Evolutionary conservation across 2,797 vertebrate species (phyloP).

Genomic region (Heliangelus exortis): DNA sequence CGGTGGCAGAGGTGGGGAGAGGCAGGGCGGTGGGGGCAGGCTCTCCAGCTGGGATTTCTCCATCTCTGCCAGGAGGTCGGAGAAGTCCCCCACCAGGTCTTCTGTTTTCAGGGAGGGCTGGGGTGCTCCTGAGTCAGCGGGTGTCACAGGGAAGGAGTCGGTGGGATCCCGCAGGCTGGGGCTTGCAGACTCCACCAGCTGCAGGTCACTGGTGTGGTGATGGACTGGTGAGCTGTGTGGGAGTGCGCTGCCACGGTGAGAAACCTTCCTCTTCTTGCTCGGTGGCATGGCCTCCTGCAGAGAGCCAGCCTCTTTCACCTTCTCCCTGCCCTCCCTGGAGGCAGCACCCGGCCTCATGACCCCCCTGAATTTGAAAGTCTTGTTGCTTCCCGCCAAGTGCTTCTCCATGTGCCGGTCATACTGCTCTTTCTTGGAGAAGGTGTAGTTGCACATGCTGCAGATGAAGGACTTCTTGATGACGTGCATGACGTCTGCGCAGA

Average conservation of each 20-base stretch:
- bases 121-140: constrained; percentile 43
- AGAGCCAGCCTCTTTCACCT: constrained; percentile 53
- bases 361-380: constrained; percentile 91
- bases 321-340: constrained; percentile 49
- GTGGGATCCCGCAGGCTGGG: constrained; percentile 60
- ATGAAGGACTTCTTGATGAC: constrained; percentile 97
- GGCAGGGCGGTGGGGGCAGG: constrained; percentile 67
- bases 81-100: constrained; percentile 80
- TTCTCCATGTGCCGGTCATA: constrained; percentile 99
- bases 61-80: constrained; percentile 74
- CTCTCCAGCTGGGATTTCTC: constrained; percentile 69
- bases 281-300: constrained; percentile 65
- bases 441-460: constrained; percentile 99
- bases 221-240: constrained; percentile 61
- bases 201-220: constrained; percentile 63
- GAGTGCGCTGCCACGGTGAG: constrained; percentile 66
- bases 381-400: constrained; percentile 87
- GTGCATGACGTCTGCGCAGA: constrained; percentile 96
- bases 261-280: constrained; percentile 83
- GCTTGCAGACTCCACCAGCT: constrained; percentile 61
- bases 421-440: constrained; percentile 98
- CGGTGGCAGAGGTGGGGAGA: constrained; percentile 71
- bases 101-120: constrained; percentile 80
- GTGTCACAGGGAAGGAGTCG: constrained; percentile 70
- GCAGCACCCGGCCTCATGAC: constrained; percentile 86